Base-by-base conservation (phyloP, 2,888 invertebrate genomes). In the Chaetoderma sp. region DNA sequence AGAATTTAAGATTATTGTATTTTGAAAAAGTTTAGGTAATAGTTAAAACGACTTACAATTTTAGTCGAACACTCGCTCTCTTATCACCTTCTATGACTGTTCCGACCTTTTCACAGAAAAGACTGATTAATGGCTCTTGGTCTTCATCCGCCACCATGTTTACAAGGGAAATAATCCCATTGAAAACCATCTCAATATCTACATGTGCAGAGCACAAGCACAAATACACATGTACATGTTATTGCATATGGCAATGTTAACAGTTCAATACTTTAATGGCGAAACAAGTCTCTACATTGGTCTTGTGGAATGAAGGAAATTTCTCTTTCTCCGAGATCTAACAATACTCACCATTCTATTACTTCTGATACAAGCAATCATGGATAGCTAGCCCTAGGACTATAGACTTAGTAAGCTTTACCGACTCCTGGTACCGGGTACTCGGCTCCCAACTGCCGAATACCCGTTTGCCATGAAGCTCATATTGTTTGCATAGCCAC, bases 81-180 rank as follows among this genome's bases (percentile, higher is more conserved):
- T 80, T 81, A 65, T 82, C 83, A 47, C 91, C 91, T 10, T 92
- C 93, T 13, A 94, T 93, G 4, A 94, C 93, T 88, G 95, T 95
- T 30, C 93, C 92, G 70, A 97, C 89, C 86, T 96, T 94, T 84
- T 97, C 95, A 87, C 96, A 95, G 82, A 97, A 95, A 45, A 94
- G 93, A 72, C 94, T 86, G 74, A 97, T 93, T 75, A 96, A 91
- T 82, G 93, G 94, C 86, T 95, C 94, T 27, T 94, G 94, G 72
- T 94, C 91, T 81, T 95, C 94, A 68, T 92, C 89, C 10, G 95
- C 93, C 77, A 96, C 93, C 91, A 86, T 73, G 18, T 97, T 93
- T 90, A 98, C 92, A 74, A 98, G 93, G 5, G 97, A 97, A 3
- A 97, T 96, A 87, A 98, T 95, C 85, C 97, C 96, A 88, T 97